Evolutionary conservation across 2,113 vertebrate genomes (phyloP), one percentile per base, ranked within the genome.

Genomic region (Mionectes macconnelli): DNA sequence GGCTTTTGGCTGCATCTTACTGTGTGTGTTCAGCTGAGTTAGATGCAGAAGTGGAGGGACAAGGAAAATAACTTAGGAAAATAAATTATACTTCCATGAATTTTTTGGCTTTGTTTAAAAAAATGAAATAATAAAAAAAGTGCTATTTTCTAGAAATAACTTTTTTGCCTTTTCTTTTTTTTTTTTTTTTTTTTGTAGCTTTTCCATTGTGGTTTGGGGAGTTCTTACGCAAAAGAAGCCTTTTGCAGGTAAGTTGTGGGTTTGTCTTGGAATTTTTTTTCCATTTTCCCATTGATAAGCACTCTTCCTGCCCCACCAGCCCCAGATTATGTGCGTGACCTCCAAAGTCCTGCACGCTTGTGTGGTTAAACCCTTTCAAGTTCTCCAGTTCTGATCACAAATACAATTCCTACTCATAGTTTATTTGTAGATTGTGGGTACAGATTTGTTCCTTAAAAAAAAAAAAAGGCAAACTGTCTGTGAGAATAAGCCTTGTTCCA

Each of bases 161-260:
- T 16, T 9, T 10, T 6, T 33, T 23, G 7, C 9, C 1, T 20
- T 12, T 5, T n/a, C n/a, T n/a, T 1, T 84, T 55, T 92, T 94
- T 37, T 11, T 84, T 60, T 75, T 49, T 96, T 20, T 45, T 45
- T 6, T 47, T 49, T 56, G 10, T 96, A 99, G 99, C 96, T 99
- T 99, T 88, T 98, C 99, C 68, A 99, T 99, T 0, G 99, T 99
- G 37, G 98, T 99, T 97, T 99, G 99, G 99, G 99, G 99, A 6
- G 98, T 99, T 93, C 99, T 99, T 66, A 99, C 99, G 8, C 99
- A 99, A 97, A 99, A 99, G 95, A 99, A 99, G 52, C 99, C 99
- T 3, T 99, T 99, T 97, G 99, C 99, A 98, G 99, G 99, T 99
- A 94, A 98, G 97, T 28, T 40, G 12, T 79, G 23, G 19, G 30